These are phyloP conservation scores for Germaria angustata DNA, from an alignment of 2,888 invertebrate genomes.

Conservation along the genomic window DNA sequence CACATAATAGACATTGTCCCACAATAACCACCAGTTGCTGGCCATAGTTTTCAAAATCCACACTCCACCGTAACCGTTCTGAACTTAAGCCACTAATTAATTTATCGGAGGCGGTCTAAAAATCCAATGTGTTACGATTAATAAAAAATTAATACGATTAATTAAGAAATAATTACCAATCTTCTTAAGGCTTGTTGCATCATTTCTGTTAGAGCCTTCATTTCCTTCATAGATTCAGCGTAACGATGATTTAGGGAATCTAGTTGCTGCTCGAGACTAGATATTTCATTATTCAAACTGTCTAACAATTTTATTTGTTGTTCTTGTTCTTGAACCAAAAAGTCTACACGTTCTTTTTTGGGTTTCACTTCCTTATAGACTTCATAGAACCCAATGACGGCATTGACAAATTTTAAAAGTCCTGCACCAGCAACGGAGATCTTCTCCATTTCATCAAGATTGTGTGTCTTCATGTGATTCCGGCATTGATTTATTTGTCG, in stretches of 20 bases:
- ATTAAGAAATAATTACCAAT: constrained; percentile 69
- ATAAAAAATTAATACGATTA: too few species aligned
- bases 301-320: constrained; percentile 83
- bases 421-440: constrained; percentile 94
- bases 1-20: constrained; percentile 90
- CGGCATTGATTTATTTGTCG: constrained; percentile 86
- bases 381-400: constrained; percentile 93
- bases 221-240: constrained; percentile 85
- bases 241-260: constrained; percentile 87
- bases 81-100: constrained; percentile 92
- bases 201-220: constrained; percentile 78
- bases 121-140: background rate
- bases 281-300: constrained; percentile 88
- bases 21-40: constrained; percentile 87
- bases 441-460: constrained; percentile 89
- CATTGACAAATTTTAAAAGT: constrained; percentile 90
- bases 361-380: constrained; percentile 92
- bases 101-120: constrained; percentile 89
- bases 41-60: constrained; percentile 86
- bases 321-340: constrained; percentile 87
- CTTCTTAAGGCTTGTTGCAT: constrained; percentile 80
- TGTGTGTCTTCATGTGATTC: constrained; percentile 86
- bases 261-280: constrained; percentile 86
- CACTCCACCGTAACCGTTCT: constrained; percentile 89
- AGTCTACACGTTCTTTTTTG: constrained; percentile 90